Percentiles rank a stretch among this genome's conserved stretches.
phyloP scores from a whole-genome alignment of 2,113 vertebrate genomes.

The Crotalus horridus region DNA sequence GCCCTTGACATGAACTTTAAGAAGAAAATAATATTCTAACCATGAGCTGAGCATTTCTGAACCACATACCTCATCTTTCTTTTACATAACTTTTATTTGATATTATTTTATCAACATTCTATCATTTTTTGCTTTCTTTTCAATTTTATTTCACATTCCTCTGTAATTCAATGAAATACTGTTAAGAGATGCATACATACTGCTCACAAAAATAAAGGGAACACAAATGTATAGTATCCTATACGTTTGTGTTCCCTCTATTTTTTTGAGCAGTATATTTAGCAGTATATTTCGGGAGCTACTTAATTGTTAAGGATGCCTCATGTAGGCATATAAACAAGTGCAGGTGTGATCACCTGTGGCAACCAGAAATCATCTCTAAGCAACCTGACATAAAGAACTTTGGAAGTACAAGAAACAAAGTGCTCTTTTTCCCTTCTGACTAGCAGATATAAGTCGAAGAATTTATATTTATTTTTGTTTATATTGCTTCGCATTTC shows the following conservation, averaged over 20 bases:
- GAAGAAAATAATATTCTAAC: background rate
- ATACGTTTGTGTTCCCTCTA: no score
- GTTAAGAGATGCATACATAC: background rate
- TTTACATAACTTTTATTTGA: background rate
- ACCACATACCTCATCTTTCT: background rate
- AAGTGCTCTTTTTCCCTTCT: background rate
- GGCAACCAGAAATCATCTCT: background rate
- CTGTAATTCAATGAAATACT: background rate
- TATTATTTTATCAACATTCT: background rate
- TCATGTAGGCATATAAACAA: background rate
- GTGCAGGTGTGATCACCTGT: background rate
- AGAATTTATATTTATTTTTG: background rate
- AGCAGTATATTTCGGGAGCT: background rate
- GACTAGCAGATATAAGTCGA: background rate
- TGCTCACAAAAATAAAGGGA: no score
- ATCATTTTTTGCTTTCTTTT: background rate
- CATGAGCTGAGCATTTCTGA: background rate
- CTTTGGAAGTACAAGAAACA: background rate
- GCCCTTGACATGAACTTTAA: background rate
- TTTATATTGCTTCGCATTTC: background rate
- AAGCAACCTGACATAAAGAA: background rate
- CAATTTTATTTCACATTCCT: background rate
- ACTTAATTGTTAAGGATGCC: background rate
- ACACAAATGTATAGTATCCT: no score
- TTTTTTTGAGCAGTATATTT: background rate